phyloP scores from a whole-genome alignment of 2,113 vertebrate species.

The Passer montanus region DNA sequence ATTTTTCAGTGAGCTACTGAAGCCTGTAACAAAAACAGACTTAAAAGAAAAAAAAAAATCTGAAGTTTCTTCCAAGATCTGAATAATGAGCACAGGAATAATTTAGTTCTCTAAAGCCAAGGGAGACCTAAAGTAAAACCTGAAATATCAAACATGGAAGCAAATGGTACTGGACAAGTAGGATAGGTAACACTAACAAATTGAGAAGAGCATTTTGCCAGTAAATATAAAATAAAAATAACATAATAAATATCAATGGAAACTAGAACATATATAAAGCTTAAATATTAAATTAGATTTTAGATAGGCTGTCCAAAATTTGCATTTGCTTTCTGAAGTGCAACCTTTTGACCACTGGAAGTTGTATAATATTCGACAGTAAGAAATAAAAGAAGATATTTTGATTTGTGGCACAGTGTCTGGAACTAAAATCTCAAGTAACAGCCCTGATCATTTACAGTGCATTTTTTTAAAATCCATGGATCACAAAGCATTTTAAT shows the following conservation, averaged over 20 bases:
- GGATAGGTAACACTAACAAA: not conserved
- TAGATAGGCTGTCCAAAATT: not conserved
- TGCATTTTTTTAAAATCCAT: not conserved
- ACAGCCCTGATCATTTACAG: conserved; percentile 12
- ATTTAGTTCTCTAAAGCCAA: not conserved
- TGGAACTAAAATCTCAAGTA: conserved; percentile 28
- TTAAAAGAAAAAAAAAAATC: not conserved
- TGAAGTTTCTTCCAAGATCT: conserved; percentile 15
- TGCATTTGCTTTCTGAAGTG: not conserved
- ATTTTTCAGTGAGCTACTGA: not conserved
- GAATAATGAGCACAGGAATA: conserved; percentile 1
- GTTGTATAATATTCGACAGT: not conserved
- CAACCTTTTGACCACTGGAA: not conserved
- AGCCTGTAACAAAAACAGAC: conserved; percentile 14
- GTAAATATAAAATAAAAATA: not conserved
- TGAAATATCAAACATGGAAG: conserved; percentile 3
- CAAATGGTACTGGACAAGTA: not conserved
- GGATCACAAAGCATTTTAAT: conserved; percentile 63
- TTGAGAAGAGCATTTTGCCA: not conserved
- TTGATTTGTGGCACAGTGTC: conserved; percentile 16
- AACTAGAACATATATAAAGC: not conserved
- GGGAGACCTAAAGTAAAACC: not conserved
- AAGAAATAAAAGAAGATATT: conserved; percentile 29
- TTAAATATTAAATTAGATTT: not conserved
- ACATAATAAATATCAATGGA: not conserved